These are phyloP conservation scores for Nomada hirtipes DNA, from an alignment of 2,888 invertebrate genomes.

Conservation along the genomic window DNA sequence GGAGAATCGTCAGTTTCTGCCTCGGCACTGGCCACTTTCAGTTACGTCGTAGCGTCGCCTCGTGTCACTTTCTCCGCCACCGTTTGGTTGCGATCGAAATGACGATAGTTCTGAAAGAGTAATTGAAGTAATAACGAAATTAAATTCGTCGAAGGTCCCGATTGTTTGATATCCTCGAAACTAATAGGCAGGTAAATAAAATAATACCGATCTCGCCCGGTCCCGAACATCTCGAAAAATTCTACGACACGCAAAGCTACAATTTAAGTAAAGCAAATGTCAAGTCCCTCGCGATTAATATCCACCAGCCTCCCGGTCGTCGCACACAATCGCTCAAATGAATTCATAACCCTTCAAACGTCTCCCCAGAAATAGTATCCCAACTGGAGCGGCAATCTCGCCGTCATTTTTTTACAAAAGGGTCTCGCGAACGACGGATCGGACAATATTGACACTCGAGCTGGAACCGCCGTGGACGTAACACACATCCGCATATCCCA, in stretches of 20 bases:
- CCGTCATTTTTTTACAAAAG: conserved; percentile 19
- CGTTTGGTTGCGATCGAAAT: not conserved
- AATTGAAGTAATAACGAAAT: too few relatives aligned
- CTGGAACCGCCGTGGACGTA: conserved; percentile 13
- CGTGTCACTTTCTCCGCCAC: not conserved
- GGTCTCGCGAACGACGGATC: conserved; percentile 21
- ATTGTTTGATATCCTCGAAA: too few relatives aligned
- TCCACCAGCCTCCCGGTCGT: too few relatives aligned
- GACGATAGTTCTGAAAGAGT: too few relatives aligned
- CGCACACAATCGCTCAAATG: not conserved
- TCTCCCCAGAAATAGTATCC: not conserved
- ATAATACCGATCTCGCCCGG: too few relatives aligned
- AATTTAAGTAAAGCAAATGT: too few relatives aligned
- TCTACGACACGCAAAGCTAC: too few relatives aligned
- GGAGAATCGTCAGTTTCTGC: conserved; percentile 45
- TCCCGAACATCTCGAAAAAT: too few relatives aligned
- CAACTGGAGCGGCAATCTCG: conserved; percentile 2
- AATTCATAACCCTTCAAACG: conserved; percentile 8
- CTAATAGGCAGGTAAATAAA: too few relatives aligned
- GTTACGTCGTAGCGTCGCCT: conserved; percentile 17
- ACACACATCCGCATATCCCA: conserved; percentile 37
- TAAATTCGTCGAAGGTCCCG: too few relatives aligned
- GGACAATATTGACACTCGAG: conserved; percentile 42
- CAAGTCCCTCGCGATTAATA: too few relatives aligned
- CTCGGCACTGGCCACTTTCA: conserved; percentile 23